Conservation (phyloP, 2,113 vertebrate genomes). For the Chiloscyllium plagiosum region DNA sequence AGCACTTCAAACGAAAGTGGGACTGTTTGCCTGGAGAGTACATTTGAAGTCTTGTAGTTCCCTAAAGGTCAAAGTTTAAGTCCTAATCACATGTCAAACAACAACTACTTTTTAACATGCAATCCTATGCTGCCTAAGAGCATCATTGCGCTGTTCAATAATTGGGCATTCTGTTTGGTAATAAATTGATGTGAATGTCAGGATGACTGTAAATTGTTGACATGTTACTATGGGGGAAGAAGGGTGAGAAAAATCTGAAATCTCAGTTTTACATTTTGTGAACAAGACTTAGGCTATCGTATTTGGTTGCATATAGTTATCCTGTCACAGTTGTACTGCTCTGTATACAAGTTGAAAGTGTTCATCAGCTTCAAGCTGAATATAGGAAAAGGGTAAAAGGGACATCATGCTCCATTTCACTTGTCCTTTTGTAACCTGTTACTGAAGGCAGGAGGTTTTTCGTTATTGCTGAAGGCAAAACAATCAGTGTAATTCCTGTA, state of each 20-base stretch:
- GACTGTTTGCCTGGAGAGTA: not conserved
- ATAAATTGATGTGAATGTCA: not conserved
- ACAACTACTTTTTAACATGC: not conserved
- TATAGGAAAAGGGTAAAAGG: not conserved
- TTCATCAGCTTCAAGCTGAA: not conserved
- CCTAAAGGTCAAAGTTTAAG: not conserved
- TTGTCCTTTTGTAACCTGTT: conserved; percentile 32
- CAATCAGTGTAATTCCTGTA: conserved; percentile 47
- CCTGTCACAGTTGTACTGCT: not conserved
- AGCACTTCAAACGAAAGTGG: not conserved
- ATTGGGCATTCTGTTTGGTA: not conserved
- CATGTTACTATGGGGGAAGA: not conserved
- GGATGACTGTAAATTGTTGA: not conserved
- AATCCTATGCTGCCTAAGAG: not conserved
- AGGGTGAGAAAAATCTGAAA: not conserved
- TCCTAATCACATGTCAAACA: not conserved
- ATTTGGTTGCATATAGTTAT: not conserved
- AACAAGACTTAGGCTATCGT: not conserved
- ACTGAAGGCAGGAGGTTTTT: conserved; percentile 37
- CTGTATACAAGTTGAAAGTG: not conserved
- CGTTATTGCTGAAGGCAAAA: conserved; percentile 51
- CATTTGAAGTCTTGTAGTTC: not conserved
- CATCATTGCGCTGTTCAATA: not conserved
- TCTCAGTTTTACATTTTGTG: not conserved
- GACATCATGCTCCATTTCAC: not conserved